Evolutionary conservation across 2,797 vertebrate species (phyloP).

Genomic region (Aselliscus stoliczkanus): DNA sequence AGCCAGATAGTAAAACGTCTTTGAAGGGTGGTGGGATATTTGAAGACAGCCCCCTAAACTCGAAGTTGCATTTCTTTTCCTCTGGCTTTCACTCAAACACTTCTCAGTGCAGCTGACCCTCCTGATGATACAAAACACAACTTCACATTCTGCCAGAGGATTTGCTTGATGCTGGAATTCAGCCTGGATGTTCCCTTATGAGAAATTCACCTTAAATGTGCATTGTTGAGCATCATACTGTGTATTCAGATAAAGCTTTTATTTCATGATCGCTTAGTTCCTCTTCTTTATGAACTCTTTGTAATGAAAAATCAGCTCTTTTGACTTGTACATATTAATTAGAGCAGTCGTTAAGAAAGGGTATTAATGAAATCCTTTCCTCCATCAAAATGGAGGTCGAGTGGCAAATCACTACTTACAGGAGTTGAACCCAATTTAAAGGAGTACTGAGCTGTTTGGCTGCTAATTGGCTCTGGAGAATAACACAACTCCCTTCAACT

Average conservation of each 20-base stretch:
- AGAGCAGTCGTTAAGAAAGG: conserved; percentile 52
- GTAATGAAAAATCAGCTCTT: conserved; percentile 28
- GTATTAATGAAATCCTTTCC: conserved; percentile 65
- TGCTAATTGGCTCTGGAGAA: conserved; percentile 74
- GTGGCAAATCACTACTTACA: conserved; percentile 57
- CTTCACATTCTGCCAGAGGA: background rate
- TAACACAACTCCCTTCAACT: conserved; percentile 72
- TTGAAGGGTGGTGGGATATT: background rate
- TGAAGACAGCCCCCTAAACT: background rate
- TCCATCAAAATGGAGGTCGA: conserved; percentile 54
- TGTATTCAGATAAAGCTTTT: conserved; percentile 36
- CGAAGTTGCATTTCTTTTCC: conserved; percentile 16
- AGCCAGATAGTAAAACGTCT: background rate
- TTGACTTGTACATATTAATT: conserved; percentile 62
- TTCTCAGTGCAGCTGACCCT: background rate
- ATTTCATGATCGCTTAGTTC: background rate
- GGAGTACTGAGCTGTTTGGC: conserved; percentile 42
- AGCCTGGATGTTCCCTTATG: background rate
- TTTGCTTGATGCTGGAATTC: background rate
- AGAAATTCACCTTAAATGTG: background rate
- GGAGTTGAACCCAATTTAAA: conserved; percentile 69
- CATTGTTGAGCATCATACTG: background rate
- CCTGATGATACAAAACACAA: conserved; percentile 27
- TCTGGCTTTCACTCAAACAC: conserved; percentile 29
- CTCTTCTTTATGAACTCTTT: conserved; percentile 53